Evolutionary conservation across 2,797 vertebrate genomes (phyloP).

Genomic region (Adelosebastes latens): DNA sequence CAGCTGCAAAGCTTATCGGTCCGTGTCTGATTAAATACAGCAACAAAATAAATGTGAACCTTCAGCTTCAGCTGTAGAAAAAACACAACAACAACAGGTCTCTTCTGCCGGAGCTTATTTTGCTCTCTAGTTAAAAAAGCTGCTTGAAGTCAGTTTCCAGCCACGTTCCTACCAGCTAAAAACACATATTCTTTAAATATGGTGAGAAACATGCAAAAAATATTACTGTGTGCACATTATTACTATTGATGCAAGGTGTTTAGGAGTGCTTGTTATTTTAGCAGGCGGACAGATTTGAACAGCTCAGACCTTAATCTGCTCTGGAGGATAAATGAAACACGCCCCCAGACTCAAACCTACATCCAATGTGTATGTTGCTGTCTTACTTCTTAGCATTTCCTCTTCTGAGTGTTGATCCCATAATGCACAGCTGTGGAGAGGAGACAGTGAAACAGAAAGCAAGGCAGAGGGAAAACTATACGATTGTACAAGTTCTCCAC

Average conservation of each 20-base stretch:
- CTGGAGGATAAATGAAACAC: slow-evolving; percentile 45
- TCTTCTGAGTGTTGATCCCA: slow-evolving; percentile 23
- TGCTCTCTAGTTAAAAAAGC: background rate
- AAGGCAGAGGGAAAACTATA: too few relatives aligned
- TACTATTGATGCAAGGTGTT: slow-evolving; percentile 10
- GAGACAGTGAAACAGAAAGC: background rate
- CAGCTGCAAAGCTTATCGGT: background rate
- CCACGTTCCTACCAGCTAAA: background rate
- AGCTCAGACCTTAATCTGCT: slow-evolving; percentile 47
- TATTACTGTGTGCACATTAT: background rate
- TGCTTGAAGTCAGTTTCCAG: background rate
- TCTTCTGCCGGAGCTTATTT: background rate
- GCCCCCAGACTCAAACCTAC: slow-evolving; percentile 14
- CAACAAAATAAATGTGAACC: background rate
- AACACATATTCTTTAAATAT: background rate
- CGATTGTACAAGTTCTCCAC: too few relatives aligned
- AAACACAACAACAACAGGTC: background rate
- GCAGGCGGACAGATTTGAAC: slow-evolving; percentile 39
- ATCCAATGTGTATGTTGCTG: background rate
- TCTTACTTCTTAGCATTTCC: slow-evolving; percentile 1
- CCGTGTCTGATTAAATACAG: background rate
- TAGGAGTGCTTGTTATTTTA: slow-evolving; percentile 35
- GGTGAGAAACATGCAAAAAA: background rate
- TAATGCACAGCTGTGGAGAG: slow-evolving; percentile 23
- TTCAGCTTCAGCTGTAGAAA: background rate